Percentiles rank a stretch among this genome's conserved stretches.
phyloP scores from a whole-genome alignment of 1,140 invertebrate species.

The Brachionus angularis region DNA sequence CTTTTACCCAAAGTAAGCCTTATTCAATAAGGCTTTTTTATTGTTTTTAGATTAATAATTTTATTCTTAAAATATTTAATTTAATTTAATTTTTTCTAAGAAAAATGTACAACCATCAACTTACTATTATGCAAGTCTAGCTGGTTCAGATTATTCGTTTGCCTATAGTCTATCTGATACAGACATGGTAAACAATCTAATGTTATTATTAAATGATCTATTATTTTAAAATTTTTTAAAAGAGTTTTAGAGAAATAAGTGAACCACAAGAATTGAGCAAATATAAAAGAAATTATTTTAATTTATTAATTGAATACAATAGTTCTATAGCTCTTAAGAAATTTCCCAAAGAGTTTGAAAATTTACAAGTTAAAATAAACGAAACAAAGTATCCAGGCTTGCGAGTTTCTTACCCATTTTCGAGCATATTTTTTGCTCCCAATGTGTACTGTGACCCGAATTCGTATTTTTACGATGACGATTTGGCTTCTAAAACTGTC shows the following conservation, averaged over 20 bases:
- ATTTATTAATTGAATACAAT: conserved; percentile 57
- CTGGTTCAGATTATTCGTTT: conserved; percentile 58
- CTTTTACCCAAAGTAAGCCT: conserved; percentile 44
- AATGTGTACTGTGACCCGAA: conserved; percentile 59
- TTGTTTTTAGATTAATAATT: no score
- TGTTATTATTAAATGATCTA: background rate
- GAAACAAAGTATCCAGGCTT: conserved; percentile 52
- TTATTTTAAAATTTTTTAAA: conserved; percentile 17
- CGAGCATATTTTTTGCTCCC: conserved; percentile 58
- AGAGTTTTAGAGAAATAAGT: conserved; percentile 57
- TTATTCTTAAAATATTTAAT: no score
- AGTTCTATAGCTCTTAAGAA: conserved; percentile 48
- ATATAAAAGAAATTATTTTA: conserved; percentile 55
- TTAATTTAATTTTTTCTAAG: conserved; percentile 21
- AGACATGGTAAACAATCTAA: conserved; percentile 53
- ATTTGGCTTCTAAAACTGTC: conserved; percentile 56
- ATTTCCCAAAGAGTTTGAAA: conserved; percentile 52
- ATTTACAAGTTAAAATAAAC: conserved; percentile 54
- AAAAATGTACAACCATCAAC: conserved; percentile 46
- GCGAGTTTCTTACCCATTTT: conserved; percentile 51
- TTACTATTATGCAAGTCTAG: conserved; percentile 56
- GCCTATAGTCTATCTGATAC: conserved; percentile 57
- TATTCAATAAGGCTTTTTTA: no score
- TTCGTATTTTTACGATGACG: conserved; percentile 58
- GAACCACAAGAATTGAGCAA: conserved; percentile 52